These are phyloP conservation scores for Monarcha castaneiventris DNA, from an alignment of 2,113 vertebrate species.

Conservation along the genomic window DNA sequence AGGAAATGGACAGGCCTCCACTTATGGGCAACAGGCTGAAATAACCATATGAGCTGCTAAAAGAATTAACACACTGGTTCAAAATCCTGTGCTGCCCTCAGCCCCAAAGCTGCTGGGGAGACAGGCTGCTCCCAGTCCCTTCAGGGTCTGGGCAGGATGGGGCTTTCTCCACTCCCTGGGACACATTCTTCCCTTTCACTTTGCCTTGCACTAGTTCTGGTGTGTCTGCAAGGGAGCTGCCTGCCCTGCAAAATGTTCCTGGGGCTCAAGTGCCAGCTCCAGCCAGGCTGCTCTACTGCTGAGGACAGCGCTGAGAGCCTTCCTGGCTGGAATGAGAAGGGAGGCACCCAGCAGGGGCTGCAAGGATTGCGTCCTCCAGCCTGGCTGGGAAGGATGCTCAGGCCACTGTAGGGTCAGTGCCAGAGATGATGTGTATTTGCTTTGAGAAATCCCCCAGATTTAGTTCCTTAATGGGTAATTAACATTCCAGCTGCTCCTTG, in stretches of 20 bases:
- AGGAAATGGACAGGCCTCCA: background rate
- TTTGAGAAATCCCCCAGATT: conserved; percentile 58
- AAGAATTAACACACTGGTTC: background rate
- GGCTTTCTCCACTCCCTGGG: background rate
- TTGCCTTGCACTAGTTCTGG: background rate
- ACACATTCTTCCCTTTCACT: background rate
- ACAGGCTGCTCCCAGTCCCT: background rate
- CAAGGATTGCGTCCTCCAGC: background rate
- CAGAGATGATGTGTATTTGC: conserved; percentile 20
- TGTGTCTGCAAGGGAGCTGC: background rate
- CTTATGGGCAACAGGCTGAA: background rate
- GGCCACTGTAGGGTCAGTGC: background rate
- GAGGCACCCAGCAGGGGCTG: background rate
- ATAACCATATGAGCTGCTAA: background rate
- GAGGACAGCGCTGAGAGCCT: background rate
- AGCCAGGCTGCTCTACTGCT: background rate
- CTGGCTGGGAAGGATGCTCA: background rate
- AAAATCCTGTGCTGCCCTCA: background rate
- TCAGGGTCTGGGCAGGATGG: background rate
- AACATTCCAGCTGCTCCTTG: conserved; percentile 38
- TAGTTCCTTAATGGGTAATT: conserved; percentile 40
- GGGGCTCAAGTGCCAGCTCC: background rate
- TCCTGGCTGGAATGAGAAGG: background rate
- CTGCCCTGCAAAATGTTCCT: background rate
- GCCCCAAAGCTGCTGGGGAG: background rate